These are phyloP conservation scores for Oryzias dopingdopingensis DNA, from an alignment of 2,797 vertebrate species.

Conservation along the genomic window DNA sequence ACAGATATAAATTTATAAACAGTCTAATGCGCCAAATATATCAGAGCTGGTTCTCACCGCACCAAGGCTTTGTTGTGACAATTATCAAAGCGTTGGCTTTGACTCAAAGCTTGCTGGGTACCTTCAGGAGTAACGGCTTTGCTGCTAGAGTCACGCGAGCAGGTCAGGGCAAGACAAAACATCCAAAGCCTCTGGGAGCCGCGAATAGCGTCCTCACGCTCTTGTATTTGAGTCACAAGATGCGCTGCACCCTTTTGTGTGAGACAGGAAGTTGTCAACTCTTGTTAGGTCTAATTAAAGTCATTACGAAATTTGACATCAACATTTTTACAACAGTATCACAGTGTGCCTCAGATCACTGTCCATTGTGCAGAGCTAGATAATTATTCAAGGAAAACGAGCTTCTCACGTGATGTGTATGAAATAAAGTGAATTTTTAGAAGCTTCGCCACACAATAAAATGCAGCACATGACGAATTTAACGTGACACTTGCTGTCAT, in stretches of 20 bases:
- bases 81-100: background rate
- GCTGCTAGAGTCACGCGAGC: conserved; percentile 11
- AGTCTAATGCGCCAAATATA: background rate
- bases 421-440: too few species aligned
- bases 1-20: background rate
- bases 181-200: conserved; percentile 28
- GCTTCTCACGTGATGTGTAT: conserved; percentile 56
- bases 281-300: background rate
- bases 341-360: conserved; percentile 11
- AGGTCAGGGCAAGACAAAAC: conserved; percentile 39
- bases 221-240: conserved; percentile 8
- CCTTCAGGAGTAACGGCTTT: conserved; percentile 4
- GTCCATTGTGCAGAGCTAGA: conserved; percentile 39
- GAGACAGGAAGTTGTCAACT: background rate
- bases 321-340: conserved; percentile 30
- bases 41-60: background rate
- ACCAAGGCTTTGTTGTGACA: background rate
- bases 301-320: background rate
- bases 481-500: too few species aligned
- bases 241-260: background rate
- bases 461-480: too few species aligned
- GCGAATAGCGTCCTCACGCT: conserved; percentile 32
- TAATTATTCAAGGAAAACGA: conserved; percentile 47
- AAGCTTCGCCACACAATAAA: too few species aligned
- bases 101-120: background rate